Evolutionary conservation across 2,113 vertebrate species (phyloP).

Genomic region (Ailurus styani): DNA sequence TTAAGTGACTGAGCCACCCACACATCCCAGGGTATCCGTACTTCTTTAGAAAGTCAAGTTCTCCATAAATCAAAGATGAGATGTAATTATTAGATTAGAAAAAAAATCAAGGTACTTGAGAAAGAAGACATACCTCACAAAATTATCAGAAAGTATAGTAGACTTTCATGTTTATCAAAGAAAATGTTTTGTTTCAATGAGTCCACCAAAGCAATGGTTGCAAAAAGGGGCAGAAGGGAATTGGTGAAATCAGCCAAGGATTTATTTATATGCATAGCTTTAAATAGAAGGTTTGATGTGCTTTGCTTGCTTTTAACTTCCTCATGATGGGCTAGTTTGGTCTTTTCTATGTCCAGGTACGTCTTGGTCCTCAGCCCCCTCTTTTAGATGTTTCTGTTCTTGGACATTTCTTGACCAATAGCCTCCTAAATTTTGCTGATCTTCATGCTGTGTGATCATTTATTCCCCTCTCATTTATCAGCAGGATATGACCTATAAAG

Average conservation of each 20-base stretch:
- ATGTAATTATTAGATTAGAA: background rate
- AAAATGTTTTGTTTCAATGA: background rate
- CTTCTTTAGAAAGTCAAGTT: background rate
- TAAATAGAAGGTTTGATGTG: background rate
- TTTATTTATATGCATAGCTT: too few relatives aligned
- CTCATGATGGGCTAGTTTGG: background rate
- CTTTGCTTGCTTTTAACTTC: background rate
- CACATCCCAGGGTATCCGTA: too few relatives aligned
- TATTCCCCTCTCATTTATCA: background rate
- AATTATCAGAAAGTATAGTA: background rate
- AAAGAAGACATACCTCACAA: background rate
- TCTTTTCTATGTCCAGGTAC: too few relatives aligned
- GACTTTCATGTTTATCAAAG: background rate
- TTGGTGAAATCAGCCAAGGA: too few relatives aligned
- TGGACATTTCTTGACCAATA: background rate
- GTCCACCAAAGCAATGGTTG: background rate
- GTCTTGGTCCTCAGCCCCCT: fast-evolving
- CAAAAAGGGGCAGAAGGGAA: background rate
- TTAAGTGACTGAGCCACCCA: too few relatives aligned
- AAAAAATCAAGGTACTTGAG: background rate
- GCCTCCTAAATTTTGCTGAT: background rate
- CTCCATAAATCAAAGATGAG: background rate
- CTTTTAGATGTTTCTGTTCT: background rate
- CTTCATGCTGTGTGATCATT: background rate
- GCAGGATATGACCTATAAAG: background rate